phyloP scores from a whole-genome alignment of 2,797 vertebrate species.

The Clarias platycephalus region DNA sequence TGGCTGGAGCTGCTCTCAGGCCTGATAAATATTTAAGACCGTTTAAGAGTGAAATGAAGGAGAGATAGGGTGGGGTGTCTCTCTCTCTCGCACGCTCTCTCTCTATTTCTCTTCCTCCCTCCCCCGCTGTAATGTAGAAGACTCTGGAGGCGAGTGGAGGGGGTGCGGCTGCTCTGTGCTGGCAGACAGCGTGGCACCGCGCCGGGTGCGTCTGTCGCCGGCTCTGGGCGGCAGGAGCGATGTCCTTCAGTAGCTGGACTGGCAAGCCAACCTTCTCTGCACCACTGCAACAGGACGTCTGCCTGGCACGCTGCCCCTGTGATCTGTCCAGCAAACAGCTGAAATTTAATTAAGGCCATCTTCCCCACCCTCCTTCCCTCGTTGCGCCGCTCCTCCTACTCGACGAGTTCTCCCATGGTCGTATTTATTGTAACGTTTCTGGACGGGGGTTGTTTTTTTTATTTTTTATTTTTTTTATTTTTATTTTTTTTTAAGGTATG shows the following conservation, averaged over 20 bases:
- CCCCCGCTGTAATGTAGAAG: constrained; percentile 54
- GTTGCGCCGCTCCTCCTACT: constrained; percentile 25
- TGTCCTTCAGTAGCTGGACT: constrained; percentile 54
- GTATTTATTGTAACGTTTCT: not conserved
- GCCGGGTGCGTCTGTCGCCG: constrained; percentile 64
- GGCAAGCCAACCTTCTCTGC: constrained; percentile 56
- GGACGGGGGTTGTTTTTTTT: not conserved
- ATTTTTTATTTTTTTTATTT: too few species aligned
- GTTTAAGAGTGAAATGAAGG: constrained; percentile 68
- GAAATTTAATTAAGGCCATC: constrained; percentile 51
- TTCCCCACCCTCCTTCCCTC: constrained; percentile 34
- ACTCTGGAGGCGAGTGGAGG: constrained; percentile 41
- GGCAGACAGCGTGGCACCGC: constrained; percentile 67
- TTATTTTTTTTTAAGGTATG: not conserved
- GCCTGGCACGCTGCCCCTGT: constrained; percentile 43
- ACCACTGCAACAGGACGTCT: constrained; percentile 52
- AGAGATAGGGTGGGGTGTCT: constrained; percentile 39
- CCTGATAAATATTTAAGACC: constrained; percentile 72
- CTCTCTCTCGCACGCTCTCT: constrained; percentile 12
- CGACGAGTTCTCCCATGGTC: not conserved
- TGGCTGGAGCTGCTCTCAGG: constrained; percentile 42
- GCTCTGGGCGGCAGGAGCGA: constrained; percentile 61
- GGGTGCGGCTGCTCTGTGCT: constrained; percentile 46
- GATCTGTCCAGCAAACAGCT: constrained; percentile 53
- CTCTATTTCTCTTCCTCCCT: constrained; percentile 23